Evolutionary conservation across 35 echinoderm and acorn worm species (phyloP).

Genomic region (Apostichopus japonicus): DNA sequence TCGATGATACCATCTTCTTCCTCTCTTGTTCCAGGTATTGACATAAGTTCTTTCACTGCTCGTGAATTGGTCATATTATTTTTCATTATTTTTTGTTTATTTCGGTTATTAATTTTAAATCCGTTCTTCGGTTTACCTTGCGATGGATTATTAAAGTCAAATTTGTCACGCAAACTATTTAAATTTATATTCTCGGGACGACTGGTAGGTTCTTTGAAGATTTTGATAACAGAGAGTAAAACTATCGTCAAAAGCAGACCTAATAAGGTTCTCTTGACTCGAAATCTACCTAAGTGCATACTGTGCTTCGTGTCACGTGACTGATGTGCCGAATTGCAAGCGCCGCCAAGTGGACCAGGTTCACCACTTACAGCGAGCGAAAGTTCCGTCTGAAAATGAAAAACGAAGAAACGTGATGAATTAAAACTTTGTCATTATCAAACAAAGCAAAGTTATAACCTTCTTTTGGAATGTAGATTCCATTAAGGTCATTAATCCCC

Average conservation of each 20-base stretch:
- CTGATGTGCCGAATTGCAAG: too few relatives aligned
- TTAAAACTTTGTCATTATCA: too few relatives aligned
- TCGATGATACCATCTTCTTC: not conserved
- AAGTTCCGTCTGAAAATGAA: too few relatives aligned
- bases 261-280: constrained; percentile 42
- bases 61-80: not conserved
- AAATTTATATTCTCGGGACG: not conserved
- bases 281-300: constrained; percentile 42
- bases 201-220: constrained; percentile 3
- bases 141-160: not conserved
- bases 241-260: constrained; percentile 20
- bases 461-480: too few relatives aligned
- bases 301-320: not conserved
- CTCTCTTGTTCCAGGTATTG: not conserved
- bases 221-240: constrained; percentile 22
- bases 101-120: too few relatives aligned
- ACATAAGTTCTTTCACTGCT: not conserved
- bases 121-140: not conserved
- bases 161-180: not conserved
- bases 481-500: too few relatives aligned
- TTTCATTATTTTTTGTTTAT: not conserved
- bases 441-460: too few relatives aligned
- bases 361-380: too few relatives aligned
- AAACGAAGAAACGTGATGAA: too few relatives aligned
- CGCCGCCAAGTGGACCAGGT: too few relatives aligned